Evolutionary conservation across 2,888 invertebrate species (phyloP).

Genomic region (Epinotia brunnichana): DNA sequence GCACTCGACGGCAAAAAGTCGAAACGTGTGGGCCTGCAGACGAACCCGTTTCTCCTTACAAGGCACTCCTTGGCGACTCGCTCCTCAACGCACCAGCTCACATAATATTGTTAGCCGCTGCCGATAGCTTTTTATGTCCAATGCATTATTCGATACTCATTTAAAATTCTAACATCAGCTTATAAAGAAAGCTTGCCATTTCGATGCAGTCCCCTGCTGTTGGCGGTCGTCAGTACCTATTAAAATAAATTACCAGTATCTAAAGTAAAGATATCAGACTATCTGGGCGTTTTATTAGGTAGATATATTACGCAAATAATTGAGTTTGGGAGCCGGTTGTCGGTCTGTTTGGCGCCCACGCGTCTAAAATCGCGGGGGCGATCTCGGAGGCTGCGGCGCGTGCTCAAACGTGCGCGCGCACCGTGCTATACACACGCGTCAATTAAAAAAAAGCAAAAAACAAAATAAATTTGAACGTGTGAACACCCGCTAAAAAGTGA

Average conservation of each 20-base stretch:
- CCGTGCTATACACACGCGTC: slow-evolving; percentile 73
- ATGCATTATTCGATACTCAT: slow-evolving; percentile 84
- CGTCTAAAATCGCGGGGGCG: slow-evolving; percentile 80
- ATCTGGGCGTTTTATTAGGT: slow-evolving; percentile 63
- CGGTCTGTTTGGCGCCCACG: slow-evolving; percentile 69
- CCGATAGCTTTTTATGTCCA: slow-evolving; percentile 83
- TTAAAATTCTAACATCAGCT: slow-evolving; percentile 83
- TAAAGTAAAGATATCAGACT: slow-evolving; percentile 36
- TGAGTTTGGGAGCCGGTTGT: slow-evolving; percentile 71
- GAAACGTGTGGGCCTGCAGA: slow-evolving; percentile 82
- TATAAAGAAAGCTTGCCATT: slow-evolving; percentile 82
- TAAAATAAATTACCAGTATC: slow-evolving; percentile 25
- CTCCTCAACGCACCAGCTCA: slow-evolving; percentile 81
- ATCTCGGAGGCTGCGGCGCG: slow-evolving; percentile 75
- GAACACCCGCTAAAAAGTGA: slow-evolving; percentile 42
- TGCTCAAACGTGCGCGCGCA: slow-evolving; percentile 79
- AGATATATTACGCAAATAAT: slow-evolving; percentile 78
- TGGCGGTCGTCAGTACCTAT: slow-evolving; percentile 64
- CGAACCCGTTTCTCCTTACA: slow-evolving; percentile 83
- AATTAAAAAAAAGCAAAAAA: slow-evolving; percentile 56
- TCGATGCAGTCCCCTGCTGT: slow-evolving; percentile 76
- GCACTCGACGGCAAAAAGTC: slow-evolving; percentile 78
- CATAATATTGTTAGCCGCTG: slow-evolving; percentile 82
- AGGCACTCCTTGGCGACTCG: slow-evolving; percentile 76
- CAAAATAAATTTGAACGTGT: slow-evolving; percentile 49